Percentiles rank a stretch among this genome's conserved stretches.
phyloP scores from a whole-genome alignment of 2,113 vertebrate genomes.

The Thalassarche chlororhynchos region DNA sequence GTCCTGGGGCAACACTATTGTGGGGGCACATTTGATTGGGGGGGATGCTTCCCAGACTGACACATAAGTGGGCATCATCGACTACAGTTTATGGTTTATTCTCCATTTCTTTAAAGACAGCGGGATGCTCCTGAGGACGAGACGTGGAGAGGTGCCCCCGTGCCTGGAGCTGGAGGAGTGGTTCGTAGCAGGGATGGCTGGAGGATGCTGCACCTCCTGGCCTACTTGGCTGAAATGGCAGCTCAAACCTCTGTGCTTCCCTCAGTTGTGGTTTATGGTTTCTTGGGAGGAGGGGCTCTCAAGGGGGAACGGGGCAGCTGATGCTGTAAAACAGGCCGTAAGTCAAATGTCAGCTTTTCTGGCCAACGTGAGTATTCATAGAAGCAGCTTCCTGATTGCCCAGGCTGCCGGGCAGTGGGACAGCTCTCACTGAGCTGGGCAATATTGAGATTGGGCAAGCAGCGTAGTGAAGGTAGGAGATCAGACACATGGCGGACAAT shows the following conservation, averaged over 20 bases:
- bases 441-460: rapidly evolving
- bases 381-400: background rate
- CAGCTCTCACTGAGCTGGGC: background rate
- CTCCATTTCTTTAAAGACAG: background rate
- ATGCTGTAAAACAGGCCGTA: background rate
- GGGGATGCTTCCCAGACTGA: background rate
- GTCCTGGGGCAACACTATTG: rapidly evolving
- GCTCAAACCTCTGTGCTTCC: background rate
- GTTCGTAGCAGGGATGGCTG: background rate
- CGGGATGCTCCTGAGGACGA: background rate
- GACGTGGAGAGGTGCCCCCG: rapidly evolving
- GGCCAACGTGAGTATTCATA: rapidly evolving
- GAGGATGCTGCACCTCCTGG: background rate
- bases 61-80: background rate
- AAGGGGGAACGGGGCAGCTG: background rate
- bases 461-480: background rate
- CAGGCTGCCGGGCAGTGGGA: background rate
- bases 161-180: background rate
- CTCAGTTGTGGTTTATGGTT: background rate
- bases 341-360: background rate
- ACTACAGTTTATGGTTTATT: background rate
- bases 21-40: background rate
- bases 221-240: background rate
- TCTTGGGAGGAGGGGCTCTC: background rate
- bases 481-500: background rate